Base-by-base conservation (phyloP, 2,113 vertebrate species). In the Rattus norvegicus region DNA sequence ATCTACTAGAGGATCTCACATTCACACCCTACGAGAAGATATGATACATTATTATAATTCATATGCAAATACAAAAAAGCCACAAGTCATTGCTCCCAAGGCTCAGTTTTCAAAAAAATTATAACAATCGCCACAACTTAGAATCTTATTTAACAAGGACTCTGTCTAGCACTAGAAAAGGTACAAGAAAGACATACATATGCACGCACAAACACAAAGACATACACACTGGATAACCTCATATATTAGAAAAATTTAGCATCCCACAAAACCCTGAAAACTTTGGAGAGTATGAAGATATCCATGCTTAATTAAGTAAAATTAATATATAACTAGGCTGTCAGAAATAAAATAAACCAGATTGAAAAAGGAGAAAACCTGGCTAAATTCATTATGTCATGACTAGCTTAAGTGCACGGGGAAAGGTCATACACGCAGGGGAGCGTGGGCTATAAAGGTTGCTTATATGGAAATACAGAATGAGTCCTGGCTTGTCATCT, bases 61-160 rank as follows among this genome's bases (percentile, higher is more conserved):
- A 65, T 92, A 76, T 77, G 47, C 43, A 93, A 70, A 91, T 67
- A 89, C 16, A 69, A 3, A 89, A 86, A 28, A 69, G 30, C 5
- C 30, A 91, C 43, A 87, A 72, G 61, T 19, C 26, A 91, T 20
- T 49, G 8, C 3, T 87, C 16, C 10, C 3, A 85, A 95, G 43
- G 61, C 79, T 96, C 77, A 70, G 28, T 91, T 96, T 95, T 59
- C 1, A 75, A 83, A 85, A 94, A 43, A 89, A 20, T 84, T 14
- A 47, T 2, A 87, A 43, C 33, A 73, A 79, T 75, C 91, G 86
- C 30, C 47, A 70, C 93, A 90, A 77, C 69, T 67, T 92, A 10
- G 13, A 75, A 73, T 70, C 65, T 87, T 87, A 73, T 52, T 91
- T 65, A 75, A 5, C 17, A 36, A n/a, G 54, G 39, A 92, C n/a